Evolutionary conservation across 2,113 vertebrate species (phyloP).

Genomic region (Dipodomys merriami): DNA sequence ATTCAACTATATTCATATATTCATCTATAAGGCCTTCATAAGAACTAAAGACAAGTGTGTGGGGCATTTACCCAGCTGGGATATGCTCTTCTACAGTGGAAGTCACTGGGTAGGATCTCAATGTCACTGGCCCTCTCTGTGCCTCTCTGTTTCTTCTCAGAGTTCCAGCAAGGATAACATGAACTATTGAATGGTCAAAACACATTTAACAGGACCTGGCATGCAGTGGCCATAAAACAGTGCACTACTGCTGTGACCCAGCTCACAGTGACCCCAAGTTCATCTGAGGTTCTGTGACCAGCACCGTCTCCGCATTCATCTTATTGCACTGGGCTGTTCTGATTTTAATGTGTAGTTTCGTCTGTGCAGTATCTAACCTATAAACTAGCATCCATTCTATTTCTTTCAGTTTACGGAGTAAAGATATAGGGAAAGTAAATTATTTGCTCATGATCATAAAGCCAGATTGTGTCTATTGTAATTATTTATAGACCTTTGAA

Average conservation of each 20-base stretch:
- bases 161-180: constrained; percentile 15
- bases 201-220: neutral
- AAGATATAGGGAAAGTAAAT: constrained; percentile 1
- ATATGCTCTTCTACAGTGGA: neutral
- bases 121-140: neutral
- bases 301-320: neutral
- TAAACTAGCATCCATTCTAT: neutral
- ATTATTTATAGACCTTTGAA: constrained; percentile 25
- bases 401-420: constrained; percentile 33
- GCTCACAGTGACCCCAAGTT: neutral
- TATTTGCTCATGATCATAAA: neutral
- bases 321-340: neutral
- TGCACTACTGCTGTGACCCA: neutral
- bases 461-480: neutral
- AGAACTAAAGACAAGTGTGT: neutral
- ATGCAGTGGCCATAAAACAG: neutral
- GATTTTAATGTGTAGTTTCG: neutral
- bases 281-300: neutral
- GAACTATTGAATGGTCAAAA: neutral
- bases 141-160: neutral
- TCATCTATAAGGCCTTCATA: neutral
- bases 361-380: neutral
- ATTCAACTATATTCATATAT: neutral
- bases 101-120: neutral
- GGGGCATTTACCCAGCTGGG: neutral